Base-by-base conservation (phyloP, 2,113 vertebrate genomes). In the Mugil cephalus region DNA sequence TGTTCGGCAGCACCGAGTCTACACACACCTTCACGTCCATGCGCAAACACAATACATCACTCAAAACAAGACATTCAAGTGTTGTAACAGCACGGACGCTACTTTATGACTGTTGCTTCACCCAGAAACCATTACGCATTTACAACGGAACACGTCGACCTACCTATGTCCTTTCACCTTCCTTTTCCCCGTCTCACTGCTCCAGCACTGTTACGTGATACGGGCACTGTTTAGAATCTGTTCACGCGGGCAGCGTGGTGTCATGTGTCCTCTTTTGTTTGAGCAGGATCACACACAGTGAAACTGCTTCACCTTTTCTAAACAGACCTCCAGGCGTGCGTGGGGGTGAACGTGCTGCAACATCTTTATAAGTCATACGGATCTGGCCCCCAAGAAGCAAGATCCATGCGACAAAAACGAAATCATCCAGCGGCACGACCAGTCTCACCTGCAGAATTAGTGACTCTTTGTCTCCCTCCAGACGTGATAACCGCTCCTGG, bases 391-490 rank as follows among this genome's bases (percentile, higher is more conserved):
- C 24, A 30, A n/a, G 24, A 30, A 30, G 24, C 24, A 62, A 45
- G 7, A 62, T 56, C 10, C n/a, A 54, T 30, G 6, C 19, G 46
- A 40, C 30, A 66, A 36, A 36, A 11, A 53, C 0, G 50, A 30
- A 30, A 18, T 18, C 19, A 42, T 36, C 24, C 30, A 66, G 63
- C 61, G 52, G n/a, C 66, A 19, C 39, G n/a, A 39, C 8, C 48
- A n/a, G 48, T 69, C 88, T 89, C 69, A 99, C 98, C 98, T 99
- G 98, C 69, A 99, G 88, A 86, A 98, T 96, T 56, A 99, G 94
- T 0, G 97, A 99, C 79, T 99, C 97, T 90, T 99, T 99, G 91
- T 99, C 98, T 50, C 96, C 97, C 91, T 99, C 98, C 93, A 99
- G 92, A 82, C 97, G 95, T 60, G 95, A 93, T 92, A 99, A 60